Conservation (phyloP, 2,113 vertebrate species). For the Pipa parva region DNA sequence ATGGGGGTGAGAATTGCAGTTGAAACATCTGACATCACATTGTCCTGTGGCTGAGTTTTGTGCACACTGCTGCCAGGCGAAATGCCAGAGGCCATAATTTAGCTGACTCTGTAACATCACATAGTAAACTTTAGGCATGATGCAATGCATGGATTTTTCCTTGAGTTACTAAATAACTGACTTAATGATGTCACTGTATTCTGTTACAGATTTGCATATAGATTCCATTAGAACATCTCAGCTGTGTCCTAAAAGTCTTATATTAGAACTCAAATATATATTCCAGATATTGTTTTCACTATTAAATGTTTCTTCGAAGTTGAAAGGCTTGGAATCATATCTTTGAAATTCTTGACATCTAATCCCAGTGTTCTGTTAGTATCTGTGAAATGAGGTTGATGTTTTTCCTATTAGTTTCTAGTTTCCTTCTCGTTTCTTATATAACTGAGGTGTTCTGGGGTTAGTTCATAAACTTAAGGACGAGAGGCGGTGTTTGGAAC, state of each 20-base stretch:
- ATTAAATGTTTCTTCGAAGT: neutral
- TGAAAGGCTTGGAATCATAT: neutral
- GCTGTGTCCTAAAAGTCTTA: too few relatives aligned
- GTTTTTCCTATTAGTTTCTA: slow-evolving; percentile 37
- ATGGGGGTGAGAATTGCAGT: too few relatives aligned
- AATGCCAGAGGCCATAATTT: neutral
- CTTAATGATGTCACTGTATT: neutral
- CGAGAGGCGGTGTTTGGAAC: slow-evolving; percentile 19
- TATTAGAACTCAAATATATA: too few relatives aligned
- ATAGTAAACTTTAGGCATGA: neutral
- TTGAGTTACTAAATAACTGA: too few relatives aligned
- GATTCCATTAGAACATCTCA: too few relatives aligned
- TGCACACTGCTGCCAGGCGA: neutral
- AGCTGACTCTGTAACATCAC: neutral
- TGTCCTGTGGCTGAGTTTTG: neutral
- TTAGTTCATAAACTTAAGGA: slow-evolving; percentile 39
- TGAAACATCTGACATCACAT: neutral
- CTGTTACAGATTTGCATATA: neutral
- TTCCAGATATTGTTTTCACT: too few relatives aligned
- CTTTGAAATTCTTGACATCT: neutral
- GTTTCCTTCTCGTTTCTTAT: slow-evolving; percentile 35
- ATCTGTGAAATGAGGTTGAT: slow-evolving; percentile 20
- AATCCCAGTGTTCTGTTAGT: neutral
- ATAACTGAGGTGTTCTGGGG: slow-evolving; percentile 31
- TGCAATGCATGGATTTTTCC: neutral